Percentiles rank a stretch among this genome's conserved stretches.
These are phyloP conservation scores for Halocaridina rubra DNA, from an alignment of 2,888 invertebrate genomes.

Conservation along the genomic window DNA sequence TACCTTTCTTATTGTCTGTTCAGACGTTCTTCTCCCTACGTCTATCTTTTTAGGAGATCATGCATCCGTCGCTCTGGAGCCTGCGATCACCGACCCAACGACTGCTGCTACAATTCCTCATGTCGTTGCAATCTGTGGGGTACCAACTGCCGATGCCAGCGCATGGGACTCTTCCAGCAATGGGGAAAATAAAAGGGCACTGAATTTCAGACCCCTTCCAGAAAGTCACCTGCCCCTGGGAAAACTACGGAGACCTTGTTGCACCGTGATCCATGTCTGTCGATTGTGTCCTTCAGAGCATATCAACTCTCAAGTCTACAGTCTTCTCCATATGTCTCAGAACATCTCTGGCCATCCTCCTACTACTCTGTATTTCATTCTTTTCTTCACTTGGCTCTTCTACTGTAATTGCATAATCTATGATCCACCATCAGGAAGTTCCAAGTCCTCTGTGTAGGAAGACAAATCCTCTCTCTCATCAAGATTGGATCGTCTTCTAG, in stretches of 20 bases:
- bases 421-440: too few species aligned
- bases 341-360: too few species aligned
- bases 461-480: too few species aligned
- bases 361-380: too few species aligned
- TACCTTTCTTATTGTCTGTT: constrained; percentile 54
- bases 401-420: too few species aligned
- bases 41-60: constrained; percentile 61
- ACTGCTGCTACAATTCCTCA: constrained; percentile 87
- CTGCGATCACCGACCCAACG: constrained; percentile 86
- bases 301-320: too few species aligned
- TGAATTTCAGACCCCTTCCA: background rate
- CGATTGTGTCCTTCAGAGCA: too few species aligned
- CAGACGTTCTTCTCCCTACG: constrained; percentile 47
- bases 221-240: background rate
- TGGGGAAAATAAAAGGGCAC: constrained; percentile 62
- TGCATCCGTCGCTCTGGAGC: constrained; percentile 84
- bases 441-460: too few species aligned
- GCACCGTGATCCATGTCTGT: background rate
- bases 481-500: too few species aligned
- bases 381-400: too few species aligned
- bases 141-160: constrained; percentile 87
- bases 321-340: too few species aligned
- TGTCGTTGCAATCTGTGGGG: constrained; percentile 92
- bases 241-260: background rate
- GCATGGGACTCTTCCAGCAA: constrained; percentile 81